Conservation (phyloP, 2,797 vertebrate species). For the Distichodus sexfasciatus region DNA sequence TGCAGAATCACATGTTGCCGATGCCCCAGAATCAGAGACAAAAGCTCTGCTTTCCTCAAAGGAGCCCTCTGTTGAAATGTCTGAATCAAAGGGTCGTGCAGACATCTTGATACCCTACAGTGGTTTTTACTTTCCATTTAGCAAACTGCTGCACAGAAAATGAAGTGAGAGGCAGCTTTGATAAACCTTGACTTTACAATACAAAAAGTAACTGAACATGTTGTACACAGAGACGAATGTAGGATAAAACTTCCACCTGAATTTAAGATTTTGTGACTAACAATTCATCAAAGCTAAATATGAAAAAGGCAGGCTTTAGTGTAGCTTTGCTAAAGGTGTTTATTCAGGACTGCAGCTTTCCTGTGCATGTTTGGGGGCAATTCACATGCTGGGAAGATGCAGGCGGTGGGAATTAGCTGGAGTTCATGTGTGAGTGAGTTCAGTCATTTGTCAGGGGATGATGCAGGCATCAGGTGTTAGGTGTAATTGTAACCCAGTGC, state of each 20-base stretch:
- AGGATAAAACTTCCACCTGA: no score
- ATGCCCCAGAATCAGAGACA: constrained; percentile 1
- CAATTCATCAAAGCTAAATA: no score
- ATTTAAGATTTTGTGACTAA: no score
- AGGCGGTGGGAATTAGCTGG: constrained; percentile 36
- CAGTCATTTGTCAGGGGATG: constrained; percentile 43
- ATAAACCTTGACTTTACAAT: no score
- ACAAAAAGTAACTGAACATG: no score
- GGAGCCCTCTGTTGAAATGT: background rate
- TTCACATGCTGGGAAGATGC: constrained; percentile 46
- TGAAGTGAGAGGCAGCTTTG: background rate
- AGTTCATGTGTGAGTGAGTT: constrained; percentile 29
- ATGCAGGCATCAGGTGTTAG: constrained; percentile 45
- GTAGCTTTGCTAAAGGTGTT: no score
- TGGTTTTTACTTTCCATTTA: background rate
- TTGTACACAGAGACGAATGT: no score
- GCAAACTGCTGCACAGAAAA: background rate
- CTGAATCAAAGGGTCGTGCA: background rate
- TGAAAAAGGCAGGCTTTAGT: background rate
- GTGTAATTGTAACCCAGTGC: constrained; percentile 44
- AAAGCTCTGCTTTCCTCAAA: background rate
- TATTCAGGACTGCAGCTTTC: constrained; percentile 45
- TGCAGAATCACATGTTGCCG: constrained; percentile 12
- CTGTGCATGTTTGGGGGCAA: constrained; percentile 44
- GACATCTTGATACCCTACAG: background rate